phyloP scores from a whole-genome alignment of 2,888 invertebrate genomes.

The Cacoxenus indagator region DNA sequence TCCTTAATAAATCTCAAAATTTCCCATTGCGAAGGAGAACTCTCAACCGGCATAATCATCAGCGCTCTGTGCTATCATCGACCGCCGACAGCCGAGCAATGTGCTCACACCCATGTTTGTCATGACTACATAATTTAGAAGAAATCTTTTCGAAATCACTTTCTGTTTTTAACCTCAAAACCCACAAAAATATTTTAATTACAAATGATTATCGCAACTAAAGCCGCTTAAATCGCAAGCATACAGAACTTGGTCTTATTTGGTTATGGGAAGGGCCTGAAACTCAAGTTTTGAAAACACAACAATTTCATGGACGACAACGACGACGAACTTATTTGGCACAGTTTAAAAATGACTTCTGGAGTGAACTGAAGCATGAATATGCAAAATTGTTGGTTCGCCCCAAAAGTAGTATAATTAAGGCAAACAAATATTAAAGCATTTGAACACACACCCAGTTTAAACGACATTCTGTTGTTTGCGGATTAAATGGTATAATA shows the following conservation, averaged over 20 bases:
- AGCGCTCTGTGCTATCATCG: no score
- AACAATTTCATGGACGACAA: background rate
- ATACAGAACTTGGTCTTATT: background rate
- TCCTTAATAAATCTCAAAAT: no score
- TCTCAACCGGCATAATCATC: no score
- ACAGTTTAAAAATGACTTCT: background rate
- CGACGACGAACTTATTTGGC: constrained; percentile 3
- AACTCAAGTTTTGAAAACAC: background rate
- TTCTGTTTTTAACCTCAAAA: background rate
- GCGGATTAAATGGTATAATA: background rate
- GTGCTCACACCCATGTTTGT: no score
- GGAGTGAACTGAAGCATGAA: constrained; percentile 5
- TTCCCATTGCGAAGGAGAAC: no score
- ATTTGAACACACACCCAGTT: background rate
- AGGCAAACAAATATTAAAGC: constrained; percentile 18
- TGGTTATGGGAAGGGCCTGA: background rate
- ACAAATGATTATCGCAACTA: background rate
- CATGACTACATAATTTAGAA: no score
- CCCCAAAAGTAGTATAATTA: background rate
- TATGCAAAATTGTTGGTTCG: background rate
- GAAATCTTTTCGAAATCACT: no score
- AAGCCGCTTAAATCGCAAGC: background rate
- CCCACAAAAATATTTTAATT: background rate
- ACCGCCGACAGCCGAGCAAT: no score
- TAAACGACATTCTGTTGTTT: background rate